A percentile compares a stretch with the other conserved stretches of the same genome.
Evolutionary conservation across 2,797 vertebrate species (phyloP).

Genomic region (Monodelphis domestica): DNA sequence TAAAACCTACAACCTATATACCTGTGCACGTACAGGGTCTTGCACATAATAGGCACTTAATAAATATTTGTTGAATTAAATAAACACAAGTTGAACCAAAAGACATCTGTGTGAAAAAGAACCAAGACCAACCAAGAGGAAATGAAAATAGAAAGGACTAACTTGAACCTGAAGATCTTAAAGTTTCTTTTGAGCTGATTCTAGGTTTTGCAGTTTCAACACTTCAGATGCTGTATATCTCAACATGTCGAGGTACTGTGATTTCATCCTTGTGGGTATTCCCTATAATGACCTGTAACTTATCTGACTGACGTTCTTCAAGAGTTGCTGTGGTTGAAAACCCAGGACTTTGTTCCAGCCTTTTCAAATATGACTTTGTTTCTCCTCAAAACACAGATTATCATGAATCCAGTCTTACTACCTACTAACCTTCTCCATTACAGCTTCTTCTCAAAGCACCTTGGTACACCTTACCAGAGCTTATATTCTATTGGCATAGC

Average conservation of each 20-base stretch:
- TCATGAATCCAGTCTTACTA: neutral
- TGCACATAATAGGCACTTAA: neutral
- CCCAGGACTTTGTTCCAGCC: neutral
- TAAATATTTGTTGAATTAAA: neutral
- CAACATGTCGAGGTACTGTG: neutral
- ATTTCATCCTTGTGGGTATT: neutral
- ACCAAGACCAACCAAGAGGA: conserved; percentile 35
- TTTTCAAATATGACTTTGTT: neutral
- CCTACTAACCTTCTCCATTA: too few relatives aligned
- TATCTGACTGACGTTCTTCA: neutral
- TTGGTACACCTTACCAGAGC: neutral
- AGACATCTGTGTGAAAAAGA: conserved; percentile 27
- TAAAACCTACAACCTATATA: neutral
- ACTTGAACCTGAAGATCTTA: neutral
- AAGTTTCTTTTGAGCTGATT: neutral
- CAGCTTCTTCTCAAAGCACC: neutral
- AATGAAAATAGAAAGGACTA: conserved; percentile 2
- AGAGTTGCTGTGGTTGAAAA: neutral
- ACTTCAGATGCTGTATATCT: neutral
- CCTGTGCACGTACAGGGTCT: neutral
- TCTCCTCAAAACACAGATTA: neutral
- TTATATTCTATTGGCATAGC: neutral
- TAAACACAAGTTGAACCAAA: neutral
- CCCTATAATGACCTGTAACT: neutral
- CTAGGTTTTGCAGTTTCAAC: conserved; percentile 43